Percentiles rank a stretch among this genome's conserved stretches.
Evolutionary conservation across 2,797 vertebrate species (phyloP).

Genomic region (Adelosebastes latens): DNA sequence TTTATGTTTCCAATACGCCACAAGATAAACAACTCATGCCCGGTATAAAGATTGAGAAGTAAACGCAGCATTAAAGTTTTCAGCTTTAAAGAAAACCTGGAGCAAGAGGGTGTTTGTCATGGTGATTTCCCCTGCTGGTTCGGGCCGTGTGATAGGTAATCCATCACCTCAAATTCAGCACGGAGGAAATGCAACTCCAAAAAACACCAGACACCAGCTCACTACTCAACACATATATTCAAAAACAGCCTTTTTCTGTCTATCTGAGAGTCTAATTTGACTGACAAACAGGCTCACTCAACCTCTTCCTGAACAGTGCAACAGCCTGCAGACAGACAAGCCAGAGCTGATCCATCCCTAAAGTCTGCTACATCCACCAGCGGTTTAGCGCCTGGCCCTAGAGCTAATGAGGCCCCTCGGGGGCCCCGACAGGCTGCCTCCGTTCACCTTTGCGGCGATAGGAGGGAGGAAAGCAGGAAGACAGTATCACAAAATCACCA

Average conservation of each 20-base stretch:
- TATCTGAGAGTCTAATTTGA: conserved; percentile 21
- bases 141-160: conserved; percentile 52
- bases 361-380: conserved; percentile 27
- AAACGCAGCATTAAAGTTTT: conserved; percentile 20
- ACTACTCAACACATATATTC: neutral
- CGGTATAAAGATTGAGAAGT: conserved; percentile 20
- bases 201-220: neutral
- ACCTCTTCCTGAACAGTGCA: conserved; percentile 3
- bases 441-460: conserved; percentile 21
- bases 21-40: conserved; percentile 30
- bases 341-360: conserved; percentile 37
- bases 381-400: conserved; percentile 32
- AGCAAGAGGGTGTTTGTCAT: conserved; percentile 38
- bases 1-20: conserved; percentile 27
- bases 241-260: conserved; percentile 1
- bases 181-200: conserved; percentile 32
- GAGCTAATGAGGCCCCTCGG: conserved; percentile 47
- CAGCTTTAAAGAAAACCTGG: conserved; percentile 37
- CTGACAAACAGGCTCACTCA: conserved; percentile 21
- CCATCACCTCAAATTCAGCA: conserved; percentile 51
- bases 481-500: conserved; percentile 28
- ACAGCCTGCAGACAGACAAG: conserved; percentile 50
- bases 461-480: conserved; percentile 4
- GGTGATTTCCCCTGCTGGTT: conserved; percentile 53
- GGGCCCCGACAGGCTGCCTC: conserved; percentile 26